Evolutionary conservation across 2,797 vertebrate genomes (phyloP).

Genomic region (Mormyrus hasselquistii): DNA sequence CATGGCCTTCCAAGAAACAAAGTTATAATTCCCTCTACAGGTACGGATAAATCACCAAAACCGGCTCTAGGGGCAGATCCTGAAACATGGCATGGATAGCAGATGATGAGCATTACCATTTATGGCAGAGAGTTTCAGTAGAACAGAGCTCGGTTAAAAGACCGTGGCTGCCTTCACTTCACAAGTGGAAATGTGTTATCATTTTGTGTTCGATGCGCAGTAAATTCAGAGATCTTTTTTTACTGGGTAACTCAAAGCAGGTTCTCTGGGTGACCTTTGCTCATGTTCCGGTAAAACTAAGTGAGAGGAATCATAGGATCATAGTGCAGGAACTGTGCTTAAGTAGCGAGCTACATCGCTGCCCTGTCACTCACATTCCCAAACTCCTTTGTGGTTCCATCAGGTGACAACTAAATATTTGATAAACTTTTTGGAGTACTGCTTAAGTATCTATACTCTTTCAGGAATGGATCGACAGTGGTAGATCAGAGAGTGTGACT

Average conservation of each 20-base stretch:
- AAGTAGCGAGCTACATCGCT: neutral
- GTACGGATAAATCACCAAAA: conserved; percentile 17
- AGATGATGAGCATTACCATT: conserved; percentile 13
- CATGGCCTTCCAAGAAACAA: conserved; percentile 4
- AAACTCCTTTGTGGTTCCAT: neutral
- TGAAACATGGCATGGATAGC: neutral
- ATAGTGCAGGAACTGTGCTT: neutral
- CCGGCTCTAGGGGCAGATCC: neutral
- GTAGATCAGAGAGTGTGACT: neutral
- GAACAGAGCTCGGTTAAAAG: neutral
- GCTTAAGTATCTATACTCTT: neutral
- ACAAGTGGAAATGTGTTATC: conserved; percentile 9
- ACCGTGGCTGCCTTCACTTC: neutral
- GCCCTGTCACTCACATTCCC: neutral
- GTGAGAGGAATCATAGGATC: neutral
- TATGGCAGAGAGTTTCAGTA: neutral
- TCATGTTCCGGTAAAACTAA: neutral
- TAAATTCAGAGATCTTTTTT: conserved; percentile 20
- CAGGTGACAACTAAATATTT: neutral
- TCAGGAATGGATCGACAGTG: neutral
- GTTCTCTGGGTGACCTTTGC: neutral
- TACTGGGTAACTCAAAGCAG: conserved; percentile 14
- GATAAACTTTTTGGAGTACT: neutral
- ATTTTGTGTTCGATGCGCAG: conserved; percentile 13
- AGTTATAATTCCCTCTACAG: conserved; percentile 11